These are phyloP conservation scores for Arrhopalites spinosus DNA, from an alignment of 2,888 invertebrate species.

Conservation along the genomic window DNA sequence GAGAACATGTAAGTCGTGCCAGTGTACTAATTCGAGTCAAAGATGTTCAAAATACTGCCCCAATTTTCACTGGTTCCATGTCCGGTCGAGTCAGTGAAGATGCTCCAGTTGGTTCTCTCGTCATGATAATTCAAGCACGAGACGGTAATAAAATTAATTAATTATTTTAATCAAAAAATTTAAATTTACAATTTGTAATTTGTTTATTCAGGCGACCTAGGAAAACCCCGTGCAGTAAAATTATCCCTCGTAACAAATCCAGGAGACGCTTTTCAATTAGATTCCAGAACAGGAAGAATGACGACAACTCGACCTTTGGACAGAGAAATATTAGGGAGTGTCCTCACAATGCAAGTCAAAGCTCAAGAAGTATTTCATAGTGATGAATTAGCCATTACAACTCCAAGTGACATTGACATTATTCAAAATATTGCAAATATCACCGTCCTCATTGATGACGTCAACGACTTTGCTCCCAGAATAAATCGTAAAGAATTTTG, in stretches of 20 bases:
- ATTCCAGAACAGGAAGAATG: slow-evolving; percentile 78
- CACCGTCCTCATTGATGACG: slow-evolving; percentile 82
- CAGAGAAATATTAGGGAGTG: slow-evolving; percentile 74
- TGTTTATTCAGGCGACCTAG: too few species aligned
- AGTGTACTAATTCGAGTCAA: slow-evolving; percentile 77
- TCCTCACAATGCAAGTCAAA: slow-evolving; percentile 51
- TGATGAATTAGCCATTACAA: slow-evolving; percentile 42
- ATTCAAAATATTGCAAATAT: slow-evolving; percentile 69
- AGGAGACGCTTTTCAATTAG: slow-evolving; percentile 81
- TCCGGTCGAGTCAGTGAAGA: slow-evolving; percentile 80
- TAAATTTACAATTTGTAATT: too few species aligned
- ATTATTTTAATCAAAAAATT: too few species aligned
- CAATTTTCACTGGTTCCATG: slow-evolving; percentile 78
- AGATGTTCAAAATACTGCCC: slow-evolving; percentile 86
- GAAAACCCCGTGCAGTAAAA: slow-evolving; percentile 76
- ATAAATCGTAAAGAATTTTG: slow-evolving; percentile 82
- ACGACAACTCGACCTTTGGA: slow-evolving; percentile 83
- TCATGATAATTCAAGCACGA: slow-evolving; percentile 75
- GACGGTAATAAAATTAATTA: too few species aligned
- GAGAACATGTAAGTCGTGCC: slow-evolving; percentile 72
- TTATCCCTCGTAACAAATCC: slow-evolving; percentile 84
- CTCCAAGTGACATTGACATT: slow-evolving; percentile 46
- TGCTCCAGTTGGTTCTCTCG: slow-evolving; percentile 79
- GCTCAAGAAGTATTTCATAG: slow-evolving; percentile 49
- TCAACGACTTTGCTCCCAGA: slow-evolving; percentile 84